Conservation (phyloP, 2,797 vertebrate species). For the Betta splendens region DNA sequence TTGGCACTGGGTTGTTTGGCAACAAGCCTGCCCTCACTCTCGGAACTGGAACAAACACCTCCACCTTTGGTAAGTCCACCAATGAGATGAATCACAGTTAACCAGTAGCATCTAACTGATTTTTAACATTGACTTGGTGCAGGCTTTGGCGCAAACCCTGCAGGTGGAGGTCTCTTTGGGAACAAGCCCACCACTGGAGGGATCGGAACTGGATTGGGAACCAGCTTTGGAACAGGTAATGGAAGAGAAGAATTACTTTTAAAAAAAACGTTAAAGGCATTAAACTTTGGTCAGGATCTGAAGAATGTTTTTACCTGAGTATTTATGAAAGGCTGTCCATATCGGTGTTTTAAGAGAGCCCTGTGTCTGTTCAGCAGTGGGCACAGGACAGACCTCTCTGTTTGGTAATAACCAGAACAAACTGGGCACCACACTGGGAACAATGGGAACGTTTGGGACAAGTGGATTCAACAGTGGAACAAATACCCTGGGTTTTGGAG, state of each 20-base stretch:
- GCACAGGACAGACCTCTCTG: conserved; percentile 86
- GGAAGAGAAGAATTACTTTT: too few relatives aligned
- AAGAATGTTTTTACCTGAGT: too few relatives aligned
- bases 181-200: conserved; percentile 88
- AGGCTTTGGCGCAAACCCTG: conserved; percentile 89
- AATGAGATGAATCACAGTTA: not conserved
- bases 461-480: conserved; percentile 86
- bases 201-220: conserved; percentile 87
- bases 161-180: conserved; percentile 89
- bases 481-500: conserved; percentile 86
- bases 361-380: conserved; percentile 79
- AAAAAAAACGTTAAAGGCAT: too few relatives aligned
- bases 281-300: too few relatives aligned
- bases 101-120: not conserved
- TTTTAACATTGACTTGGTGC: not conserved
- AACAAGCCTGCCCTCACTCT: conserved; percentile 85
- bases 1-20: conserved; percentile 92
- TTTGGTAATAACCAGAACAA: conserved; percentile 94
- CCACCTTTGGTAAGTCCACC: conserved; percentile 79
- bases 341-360: not conserved
- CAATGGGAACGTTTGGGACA: conserved; percentile 87
- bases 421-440: conserved; percentile 85
- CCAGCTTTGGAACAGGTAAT: conserved; percentile 91
- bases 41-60: conserved; percentile 82
- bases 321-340: not conserved